Conservation (phyloP, 2,888 invertebrate genomes). For the Arrhopalites spinosus region DNA sequence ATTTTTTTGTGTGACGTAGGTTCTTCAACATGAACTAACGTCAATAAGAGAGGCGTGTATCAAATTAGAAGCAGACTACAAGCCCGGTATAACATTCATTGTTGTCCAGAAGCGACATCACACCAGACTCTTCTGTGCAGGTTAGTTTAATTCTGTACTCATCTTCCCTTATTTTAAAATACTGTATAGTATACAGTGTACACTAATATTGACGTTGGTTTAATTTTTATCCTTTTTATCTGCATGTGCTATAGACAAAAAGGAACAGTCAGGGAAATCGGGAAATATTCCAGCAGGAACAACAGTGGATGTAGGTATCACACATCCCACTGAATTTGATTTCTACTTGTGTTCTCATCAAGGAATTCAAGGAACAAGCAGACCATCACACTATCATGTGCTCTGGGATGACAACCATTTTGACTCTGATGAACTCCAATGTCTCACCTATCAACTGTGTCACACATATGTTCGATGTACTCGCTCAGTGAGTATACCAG, state of each 20-base stretch:
- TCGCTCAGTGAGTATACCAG: constrained; percentile 97
- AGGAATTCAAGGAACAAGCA: constrained; percentile 96
- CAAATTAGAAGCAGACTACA: constrained; percentile 94
- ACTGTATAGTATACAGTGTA: too few relatives aligned
- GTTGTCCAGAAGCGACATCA: constrained; percentile 99
- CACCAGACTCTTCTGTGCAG: constrained; percentile 93
- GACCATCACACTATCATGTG: constrained; percentile 99
- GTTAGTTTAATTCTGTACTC: too few relatives aligned
- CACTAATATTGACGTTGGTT: too few relatives aligned
- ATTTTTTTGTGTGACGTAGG: constrained; percentile 60
- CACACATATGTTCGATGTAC: constrained; percentile 99
- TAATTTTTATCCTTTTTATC: too few relatives aligned
- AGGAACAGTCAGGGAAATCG: constrained; percentile 97
- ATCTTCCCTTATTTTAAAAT: too few relatives aligned
- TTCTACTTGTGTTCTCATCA: constrained; percentile 99
- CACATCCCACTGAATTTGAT: constrained; percentile 99
- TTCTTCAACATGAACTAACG: constrained; percentile 94
- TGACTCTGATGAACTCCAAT: constrained; percentile 98
- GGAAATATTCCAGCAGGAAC: constrained; percentile 99
- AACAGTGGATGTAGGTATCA: constrained; percentile 97
- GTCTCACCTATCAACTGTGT: constrained; percentile 98
- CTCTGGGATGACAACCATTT: constrained; percentile 99
- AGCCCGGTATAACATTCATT: constrained; percentile 97
- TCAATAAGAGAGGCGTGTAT: constrained; percentile 98
- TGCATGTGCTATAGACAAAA: too few relatives aligned